These are phyloP conservation scores for Abrostola tripartita DNA, from an alignment of 2,888 invertebrate species.

Conservation along the genomic window DNA sequence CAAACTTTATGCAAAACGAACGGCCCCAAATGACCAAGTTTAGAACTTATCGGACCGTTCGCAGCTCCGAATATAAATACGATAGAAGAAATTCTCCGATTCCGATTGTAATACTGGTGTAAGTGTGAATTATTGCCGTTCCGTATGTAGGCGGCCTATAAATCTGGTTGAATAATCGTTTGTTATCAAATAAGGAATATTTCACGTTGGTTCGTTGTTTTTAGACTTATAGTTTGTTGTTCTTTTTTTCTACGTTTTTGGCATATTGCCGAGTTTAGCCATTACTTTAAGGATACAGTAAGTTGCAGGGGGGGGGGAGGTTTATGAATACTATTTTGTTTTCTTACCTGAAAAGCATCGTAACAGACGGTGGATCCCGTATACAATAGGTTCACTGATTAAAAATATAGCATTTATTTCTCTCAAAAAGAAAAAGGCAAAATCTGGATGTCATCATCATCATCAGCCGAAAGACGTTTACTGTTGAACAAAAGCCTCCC, in stretches of 20 bases:
- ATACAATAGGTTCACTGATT: no score
- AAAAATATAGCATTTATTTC: no score
- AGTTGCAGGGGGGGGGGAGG: constrained; percentile 2
- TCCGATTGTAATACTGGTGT: constrained; percentile 34
- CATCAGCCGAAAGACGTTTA: no score
- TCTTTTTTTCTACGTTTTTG: constrained; percentile 20
- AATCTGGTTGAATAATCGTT: constrained; percentile 40
- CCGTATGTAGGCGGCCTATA: constrained; percentile 28
- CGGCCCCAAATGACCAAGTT: constrained; percentile 63
- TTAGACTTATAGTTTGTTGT: constrained; percentile 23
- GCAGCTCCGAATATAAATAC: constrained; percentile 52
- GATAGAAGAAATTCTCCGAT: constrained; percentile 44
- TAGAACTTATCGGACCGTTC: constrained; percentile 61
- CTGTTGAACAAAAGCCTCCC: no score
- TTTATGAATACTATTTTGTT: neutral
- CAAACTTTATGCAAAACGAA: constrained; percentile 63
- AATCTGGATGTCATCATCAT: no score
- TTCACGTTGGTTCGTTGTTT: constrained; percentile 28
- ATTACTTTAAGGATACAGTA: constrained; percentile 5
- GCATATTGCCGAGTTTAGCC: constrained; percentile 15
- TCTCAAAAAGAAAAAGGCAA: no score
- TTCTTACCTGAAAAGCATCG: no score
- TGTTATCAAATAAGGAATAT: constrained; percentile 46
- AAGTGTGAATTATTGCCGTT: constrained; percentile 44
- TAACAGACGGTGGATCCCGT: no score